Base-by-base conservation (phyloP, 2,888 invertebrate species). In the Volucella zonaria region DNA sequence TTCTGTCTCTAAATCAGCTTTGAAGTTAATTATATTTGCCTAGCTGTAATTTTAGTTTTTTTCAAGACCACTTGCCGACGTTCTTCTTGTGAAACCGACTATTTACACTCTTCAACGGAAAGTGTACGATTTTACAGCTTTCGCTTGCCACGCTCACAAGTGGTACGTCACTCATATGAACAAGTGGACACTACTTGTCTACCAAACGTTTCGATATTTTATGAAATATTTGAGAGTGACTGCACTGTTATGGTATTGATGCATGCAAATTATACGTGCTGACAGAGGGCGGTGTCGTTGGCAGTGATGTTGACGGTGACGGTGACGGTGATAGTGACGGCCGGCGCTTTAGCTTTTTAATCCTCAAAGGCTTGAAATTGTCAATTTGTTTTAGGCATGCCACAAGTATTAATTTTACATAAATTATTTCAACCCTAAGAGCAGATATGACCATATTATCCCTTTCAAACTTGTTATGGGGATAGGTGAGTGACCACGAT, bases 351-450 rank as follows among this genome's bases (percentile, higher is more conserved):
- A 81, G 85, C 80, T 67, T 85, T 81, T 71, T 70, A 85, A 81
- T 76, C 76, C 85, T 80, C 76, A 85, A 85, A 80, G 81, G 80
- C 76, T 85, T 85, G 59, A 75, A 85, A 80, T 85, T 85, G 81
- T 76, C 85, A 85, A 76, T 85, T 85, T 85, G 80, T 76, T 66
- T 75, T 83, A 83, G 81, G 59, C 71, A 42, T 59, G 52, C 85
- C 76, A 54, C 71, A 85, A 49, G 66, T 73, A 80, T 85, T 73
- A 75, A 81, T 81, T 81, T 73, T 76, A 81, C 80, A 85, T 73
- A 85, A 62, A 85, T 71, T 76, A 76, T 67, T 70, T 52, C 31
- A 31, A 42, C 45, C 42, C 56, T 43, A 12, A n/a, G 45, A 42
- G 10, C 14, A 15, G 23, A 45, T 15, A 4, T 6, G 31, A 40